phyloP scores from a whole-genome alignment of 2,113 vertebrate species.

The Brachypteracias leptosomus region DNA sequence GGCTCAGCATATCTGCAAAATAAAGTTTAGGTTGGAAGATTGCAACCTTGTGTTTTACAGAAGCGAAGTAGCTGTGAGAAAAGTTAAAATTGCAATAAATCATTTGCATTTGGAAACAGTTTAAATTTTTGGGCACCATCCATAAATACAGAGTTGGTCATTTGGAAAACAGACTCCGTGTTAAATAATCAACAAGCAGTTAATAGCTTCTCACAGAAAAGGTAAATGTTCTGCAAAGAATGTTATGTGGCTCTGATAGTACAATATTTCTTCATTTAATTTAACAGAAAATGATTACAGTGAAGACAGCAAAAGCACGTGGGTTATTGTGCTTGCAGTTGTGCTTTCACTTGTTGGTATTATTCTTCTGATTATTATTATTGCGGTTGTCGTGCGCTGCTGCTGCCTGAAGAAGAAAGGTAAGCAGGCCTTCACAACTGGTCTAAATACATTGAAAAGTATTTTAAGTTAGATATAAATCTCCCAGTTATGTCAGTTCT shows the following conservation, averaged over 20 bases:
- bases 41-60: not conserved
- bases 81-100: not conserved
- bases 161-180: not conserved
- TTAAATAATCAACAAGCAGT: not conserved
- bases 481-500: not conserved
- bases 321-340: conserved; percentile 61
- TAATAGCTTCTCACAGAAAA: not conserved
- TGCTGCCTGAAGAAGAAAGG: conserved; percentile 64
- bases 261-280: conserved; percentile 47
- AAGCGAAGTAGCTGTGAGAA: not conserved
- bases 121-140: not conserved
- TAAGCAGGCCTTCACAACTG: not conserved
- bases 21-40: not conserved
- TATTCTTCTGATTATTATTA: conserved; percentile 63
- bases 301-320: conserved; percentile 1
- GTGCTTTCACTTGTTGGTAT: conserved; percentile 60
- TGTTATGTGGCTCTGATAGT: not conserved
- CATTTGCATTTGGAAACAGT: not conserved
- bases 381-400: conserved; percentile 63
- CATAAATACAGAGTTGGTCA: not conserved
- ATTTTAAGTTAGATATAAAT: not conserved
- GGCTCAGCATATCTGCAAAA: not conserved
- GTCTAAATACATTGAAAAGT: not conserved
- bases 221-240: not conserved
- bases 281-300: conserved; percentile 40